Percentiles rank a stretch among this genome's conserved stretches.
Evolutionary conservation across 1,140 invertebrate species (phyloP).

Genomic region (Hycleus phaleratus): DNA sequence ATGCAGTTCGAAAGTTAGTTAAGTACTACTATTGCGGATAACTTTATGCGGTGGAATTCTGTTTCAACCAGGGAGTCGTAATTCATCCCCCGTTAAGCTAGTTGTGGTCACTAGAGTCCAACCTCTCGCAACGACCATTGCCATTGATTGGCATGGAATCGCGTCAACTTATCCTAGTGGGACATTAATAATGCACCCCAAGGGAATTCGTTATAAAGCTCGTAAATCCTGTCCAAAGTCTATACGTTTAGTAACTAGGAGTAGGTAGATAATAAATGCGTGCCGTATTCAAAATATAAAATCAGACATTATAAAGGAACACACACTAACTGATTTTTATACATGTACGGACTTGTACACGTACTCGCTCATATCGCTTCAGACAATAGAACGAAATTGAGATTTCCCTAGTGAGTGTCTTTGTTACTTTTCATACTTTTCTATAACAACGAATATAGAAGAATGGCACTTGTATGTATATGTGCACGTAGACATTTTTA

Average conservation of each 20-base stretch:
- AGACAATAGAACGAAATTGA: slow-evolving; percentile 1
- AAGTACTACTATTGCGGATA: too few species aligned
- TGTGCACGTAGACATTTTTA: background rate
- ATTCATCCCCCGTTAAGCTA: slow-evolving; percentile 38
- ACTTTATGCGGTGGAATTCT: too few species aligned
- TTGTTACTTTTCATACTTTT: background rate
- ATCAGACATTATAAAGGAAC: background rate
- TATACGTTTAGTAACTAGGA: background rate
- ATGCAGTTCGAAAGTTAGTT: too few species aligned
- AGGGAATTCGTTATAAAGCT: slow-evolving; percentile 32
- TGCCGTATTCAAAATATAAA: slow-evolving; percentile 3
- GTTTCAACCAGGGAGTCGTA: slow-evolving; percentile 27
- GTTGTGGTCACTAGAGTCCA: slow-evolving; percentile 26
- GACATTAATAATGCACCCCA: slow-evolving; percentile 39
- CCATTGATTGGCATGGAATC: slow-evolving; percentile 38
- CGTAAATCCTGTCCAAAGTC: slow-evolving; percentile 21
- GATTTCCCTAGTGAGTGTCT: slow-evolving; percentile 25
- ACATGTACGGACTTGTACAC: background rate
- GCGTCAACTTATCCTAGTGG: slow-evolving; percentile 35
- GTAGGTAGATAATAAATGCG: background rate
- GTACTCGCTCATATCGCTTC: background rate
- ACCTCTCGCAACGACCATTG: slow-evolving; percentile 23
- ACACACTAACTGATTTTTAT: background rate
- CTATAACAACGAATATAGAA: background rate
- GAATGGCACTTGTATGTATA: background rate